Evolutionary conservation across 2,888 invertebrate genomes (phyloP), one percentile per base, ranked within the genome.

Genomic region (Eilema sororculum): DNA sequence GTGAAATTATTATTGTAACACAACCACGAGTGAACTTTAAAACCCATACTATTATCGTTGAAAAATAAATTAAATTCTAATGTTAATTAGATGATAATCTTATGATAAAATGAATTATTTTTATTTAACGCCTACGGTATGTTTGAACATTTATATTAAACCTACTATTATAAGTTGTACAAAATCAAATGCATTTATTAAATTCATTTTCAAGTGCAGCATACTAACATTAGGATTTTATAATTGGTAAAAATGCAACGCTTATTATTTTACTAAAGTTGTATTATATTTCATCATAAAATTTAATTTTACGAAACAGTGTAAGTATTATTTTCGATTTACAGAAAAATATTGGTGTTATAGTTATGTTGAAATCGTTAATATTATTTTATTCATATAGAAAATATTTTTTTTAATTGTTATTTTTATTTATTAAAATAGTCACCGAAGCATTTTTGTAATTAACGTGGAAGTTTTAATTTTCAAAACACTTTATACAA

Each of bases 1-100:
- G 77, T 73, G 68, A 72, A 78, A 81, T 77, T 78, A 79, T 76
- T 59, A 73, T 75, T 37, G 76, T 78, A 93, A 90, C 93, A 94
- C 94, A 94, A 94, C 93, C 94, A 86, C 85, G 92, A 94, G 93
- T 93, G 91, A 93, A 93, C 92, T 86, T 87, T 84, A 84, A 83
- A 78, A 62, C 71, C 37, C 67, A 30, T 79, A 71, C 57, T 57
- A 76, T 73, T 73, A 76, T 73, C 64, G 62, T 78, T 72, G 68
- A 78, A 74, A 73, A 69, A 70, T 76, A 74, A 74, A 77, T 79
- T 81, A 78, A 76, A 60, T 76, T 77, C 83, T 70, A 67, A 67
- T 76, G 72, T 79, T 74, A 81, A 77, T 69, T 82, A 81, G 52
- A 65, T 63, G 66, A 69, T 80, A 78, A 77, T 72, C 75, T 62